Conservation (phyloP, 2,888 invertebrate species). For the Galeopsomyia nigrocyanea region DNA sequence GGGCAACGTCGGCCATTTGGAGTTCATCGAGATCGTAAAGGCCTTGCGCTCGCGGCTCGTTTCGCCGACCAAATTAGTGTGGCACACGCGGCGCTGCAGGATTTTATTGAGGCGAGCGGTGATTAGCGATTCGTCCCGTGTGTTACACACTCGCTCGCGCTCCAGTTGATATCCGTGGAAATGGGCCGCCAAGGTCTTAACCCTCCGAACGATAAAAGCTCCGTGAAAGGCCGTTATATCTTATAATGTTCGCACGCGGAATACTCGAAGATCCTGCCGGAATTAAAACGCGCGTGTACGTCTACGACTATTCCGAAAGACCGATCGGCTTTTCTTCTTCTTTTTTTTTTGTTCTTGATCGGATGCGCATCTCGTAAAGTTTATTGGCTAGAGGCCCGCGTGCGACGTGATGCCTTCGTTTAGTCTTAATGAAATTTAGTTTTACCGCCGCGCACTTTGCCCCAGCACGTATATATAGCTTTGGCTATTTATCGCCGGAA, state of each 20-base stretch:
- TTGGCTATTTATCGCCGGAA: conserved; percentile 36
- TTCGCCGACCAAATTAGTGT: conserved; percentile 47
- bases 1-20: conserved; percentile 44
- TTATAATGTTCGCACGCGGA: too few species aligned
- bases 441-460: conserved; percentile 23
- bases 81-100: conserved; percentile 35
- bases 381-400: conserved; percentile 23
- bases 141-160: conserved; percentile 4
- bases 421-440: conserved; percentile 40
- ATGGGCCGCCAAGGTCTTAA: not conserved
- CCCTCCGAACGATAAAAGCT: too few species aligned
- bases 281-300: conserved; percentile 14
- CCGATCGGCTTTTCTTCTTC: conserved; percentile 19
- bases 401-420: not conserved
- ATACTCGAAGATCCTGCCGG: not conserved
- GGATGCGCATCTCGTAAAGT: conserved; percentile 39
- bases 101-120: conserved; percentile 50
- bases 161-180: not conserved
- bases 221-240: too few species aligned
- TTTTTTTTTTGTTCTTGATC: too few species aligned
- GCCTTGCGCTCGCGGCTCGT: not conserved
- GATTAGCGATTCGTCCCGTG: conserved; percentile 53
- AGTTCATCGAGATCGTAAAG: conserved; percentile 52
- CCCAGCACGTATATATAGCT: conserved; percentile 34
- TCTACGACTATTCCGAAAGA: not conserved